Base-by-base conservation (phyloP, 2,797 vertebrate genomes). In the Nyctalus aviator region DNA sequence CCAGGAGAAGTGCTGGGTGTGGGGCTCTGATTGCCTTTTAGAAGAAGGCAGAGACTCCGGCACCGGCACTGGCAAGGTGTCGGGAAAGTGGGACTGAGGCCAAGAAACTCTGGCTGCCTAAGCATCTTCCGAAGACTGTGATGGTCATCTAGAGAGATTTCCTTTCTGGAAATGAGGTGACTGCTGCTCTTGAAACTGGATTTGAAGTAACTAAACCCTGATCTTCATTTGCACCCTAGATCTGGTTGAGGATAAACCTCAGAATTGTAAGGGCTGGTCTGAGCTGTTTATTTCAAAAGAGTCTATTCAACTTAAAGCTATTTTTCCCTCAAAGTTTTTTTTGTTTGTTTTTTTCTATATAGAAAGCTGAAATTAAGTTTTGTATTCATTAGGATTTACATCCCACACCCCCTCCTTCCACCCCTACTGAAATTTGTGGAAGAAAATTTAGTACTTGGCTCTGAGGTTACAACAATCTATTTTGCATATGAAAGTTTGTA, bases 251-350 rank as follows among this genome's bases (percentile, higher is more conserved):
- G 90, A 5, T 86, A 69, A 92, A 77, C 85, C 72, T 93, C 93
- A 95, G 85, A 86, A 85, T 86, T 83, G n/a, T 90, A 83, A 96
- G 93, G 90, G 90, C 85, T 95, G 94, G 85, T 88, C 92, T 91
- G 94, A 95, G 86, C 85, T 79, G 59, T 94, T 78, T 84, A 64
- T 95, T 96, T 96, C 79, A 95, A 71, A 95, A 95, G 95, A 92
- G 90, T 53, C 46, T 96, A 85, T 92, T 96, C 95, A 94, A 87
- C 93, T 94, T 97, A 97, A 79, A 96, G 90, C 59, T 98, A 97
- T 98, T 98, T 98, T 98, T 98, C 90, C 90, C 88, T 96, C 90
- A 88, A n/a, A 90, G 46, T 72, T 95, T 94, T 93, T 98, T 98
- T 76, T 41, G 4, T 41, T 41, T 8, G 4, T 44, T 44, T 97